Base-by-base conservation (phyloP, 2,797 vertebrate genomes). In the Kryptopterus vitreolus region DNA sequence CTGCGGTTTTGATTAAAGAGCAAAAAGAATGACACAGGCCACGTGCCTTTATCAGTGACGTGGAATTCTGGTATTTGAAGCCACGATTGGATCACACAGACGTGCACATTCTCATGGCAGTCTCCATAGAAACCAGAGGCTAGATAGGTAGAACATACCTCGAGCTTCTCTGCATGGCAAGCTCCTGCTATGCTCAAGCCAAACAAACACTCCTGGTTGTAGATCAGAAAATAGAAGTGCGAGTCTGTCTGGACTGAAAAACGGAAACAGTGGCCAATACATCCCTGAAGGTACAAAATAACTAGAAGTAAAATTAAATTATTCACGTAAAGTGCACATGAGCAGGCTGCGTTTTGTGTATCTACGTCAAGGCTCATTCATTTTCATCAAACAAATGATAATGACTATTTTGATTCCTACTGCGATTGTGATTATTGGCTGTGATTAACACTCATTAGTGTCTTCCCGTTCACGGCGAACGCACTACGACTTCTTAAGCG, bases 51-150 rank as follows among this genome's bases (percentile, higher is more conserved):
- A 68, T 33, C 59, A 35, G 53, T 79, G n/a, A 79, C 74, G 35
- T 53, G 52, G 69, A 85, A 31, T 15, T 70, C 12, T 76, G 55
- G 68, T 83, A 43, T 76, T 48, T 53, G 2, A 38, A 58, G 48
- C 63, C 62, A 82, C 76, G 63, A 82, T 62, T 59, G 69, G 53
- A 58, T 77, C n/a, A 48, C 84, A 84, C 24, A 83, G 58, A 85
- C 71, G 79, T 53, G 80, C 80, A 77, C 53, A 76, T 76, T 83
- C 50, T 55, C 75, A 82, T 80, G 76, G 79, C 72, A 53, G 89
- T 91, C 89, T 85, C 89, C 88, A 91, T 90, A 85, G 89, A 75
- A 86, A 90, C 87, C 77, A 80, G 82, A 86, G 81, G 72, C 48
- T 63, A 85, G 38, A 38, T 53, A 70, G 50, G 48, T 58, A 80